A percentile compares a stretch with the other conserved stretches of the same genome.
Conservation (phyloP, 2,888 invertebrate species). For the Ferdinandea cuprea region DNA sequence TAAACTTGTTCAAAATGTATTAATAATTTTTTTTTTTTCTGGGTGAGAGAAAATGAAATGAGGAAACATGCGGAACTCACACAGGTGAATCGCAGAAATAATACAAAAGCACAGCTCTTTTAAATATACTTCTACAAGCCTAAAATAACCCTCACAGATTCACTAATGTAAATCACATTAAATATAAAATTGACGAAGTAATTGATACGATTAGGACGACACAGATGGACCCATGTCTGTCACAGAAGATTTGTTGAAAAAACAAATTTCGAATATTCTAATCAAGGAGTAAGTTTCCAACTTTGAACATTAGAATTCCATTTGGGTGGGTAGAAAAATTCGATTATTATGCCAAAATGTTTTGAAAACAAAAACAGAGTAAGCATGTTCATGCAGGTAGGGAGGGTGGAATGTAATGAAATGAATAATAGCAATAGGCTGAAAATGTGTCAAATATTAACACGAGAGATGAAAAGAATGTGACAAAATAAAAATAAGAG, state of each 20-base stretch:
- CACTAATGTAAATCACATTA: conserved; percentile 12
- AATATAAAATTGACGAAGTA: conserved; percentile 18
- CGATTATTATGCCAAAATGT: not conserved
- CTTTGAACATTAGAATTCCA: conserved; percentile 14
- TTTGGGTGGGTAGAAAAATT: conserved; percentile 1
- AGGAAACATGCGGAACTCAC: not conserved
- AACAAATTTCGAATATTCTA: not conserved
- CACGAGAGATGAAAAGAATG: not conserved
- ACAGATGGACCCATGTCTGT: not conserved
- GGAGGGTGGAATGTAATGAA: too few species aligned
- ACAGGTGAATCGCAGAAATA: conserved; percentile 17
- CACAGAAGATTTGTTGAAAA: not conserved
- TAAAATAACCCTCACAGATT: not conserved
- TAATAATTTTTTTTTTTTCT: not conserved
- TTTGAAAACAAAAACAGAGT: too few species aligned
- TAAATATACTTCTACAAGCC: conserved; percentile 8
- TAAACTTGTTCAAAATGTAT: conserved; percentile 20
- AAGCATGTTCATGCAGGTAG: too few species aligned
- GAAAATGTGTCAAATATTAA: conserved; percentile 1
- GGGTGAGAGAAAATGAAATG: not conserved
- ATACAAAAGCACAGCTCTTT: not conserved
- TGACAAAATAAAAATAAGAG: too few species aligned
- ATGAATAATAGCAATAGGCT: too few species aligned
- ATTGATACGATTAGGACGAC: conserved; percentile 22
- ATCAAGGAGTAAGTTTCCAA: not conserved